phyloP scores from a whole-genome alignment of 2,797 vertebrate species.

The Notolabrus celidotus region DNA sequence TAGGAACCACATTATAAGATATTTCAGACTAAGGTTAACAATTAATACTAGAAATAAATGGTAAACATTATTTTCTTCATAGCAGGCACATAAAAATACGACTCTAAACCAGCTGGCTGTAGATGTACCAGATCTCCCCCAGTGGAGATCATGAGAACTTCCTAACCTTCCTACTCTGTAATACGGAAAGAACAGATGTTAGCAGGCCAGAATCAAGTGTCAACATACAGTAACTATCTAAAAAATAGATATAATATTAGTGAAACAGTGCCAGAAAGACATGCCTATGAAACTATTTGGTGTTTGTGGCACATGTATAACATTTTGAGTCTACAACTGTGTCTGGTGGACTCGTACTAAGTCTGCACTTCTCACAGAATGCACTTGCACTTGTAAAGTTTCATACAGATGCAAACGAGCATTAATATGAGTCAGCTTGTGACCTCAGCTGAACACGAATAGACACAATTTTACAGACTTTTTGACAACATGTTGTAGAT shows the following conservation, averaged over 20 bases:
- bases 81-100: no score
- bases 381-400: not conserved
- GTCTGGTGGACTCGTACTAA: not conserved
- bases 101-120: no score
- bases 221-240: not conserved
- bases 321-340: not conserved
- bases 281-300: not conserved
- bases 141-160: no score
- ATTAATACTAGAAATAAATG: no score
- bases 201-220: not conserved
- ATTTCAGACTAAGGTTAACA: no score
- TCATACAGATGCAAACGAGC: not conserved
- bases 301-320: not conserved
- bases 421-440: not conserved
- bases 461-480: not conserved
- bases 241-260: not conserved
- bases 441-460: not conserved
- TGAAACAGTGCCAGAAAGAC: not conserved
- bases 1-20: no score
- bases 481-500: no score
- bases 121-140: no score
- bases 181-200: no score
- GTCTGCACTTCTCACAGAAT: not conserved
- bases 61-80: no score
- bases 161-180: no score